Percentiles rank a stretch among this genome's conserved stretches.
Evolutionary conservation across 1,140 invertebrate genomes (phyloP).

Genomic region (Neodiprion virginianus): DNA sequence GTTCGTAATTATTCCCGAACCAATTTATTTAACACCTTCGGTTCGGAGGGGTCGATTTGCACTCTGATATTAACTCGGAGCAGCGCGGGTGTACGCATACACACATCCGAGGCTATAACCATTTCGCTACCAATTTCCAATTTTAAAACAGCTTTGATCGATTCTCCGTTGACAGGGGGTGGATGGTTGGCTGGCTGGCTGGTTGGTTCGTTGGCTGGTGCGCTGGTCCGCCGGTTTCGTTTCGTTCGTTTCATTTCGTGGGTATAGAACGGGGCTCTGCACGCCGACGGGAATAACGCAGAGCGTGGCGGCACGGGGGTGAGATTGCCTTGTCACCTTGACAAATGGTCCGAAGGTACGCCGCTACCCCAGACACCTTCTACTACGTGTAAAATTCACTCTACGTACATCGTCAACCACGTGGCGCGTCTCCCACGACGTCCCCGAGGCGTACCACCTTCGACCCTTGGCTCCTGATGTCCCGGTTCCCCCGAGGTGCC

Average conservation of each 20-base stretch:
- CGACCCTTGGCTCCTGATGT: slow-evolving; percentile 9
- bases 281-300: neutral
- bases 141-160: slow-evolving; percentile 36
- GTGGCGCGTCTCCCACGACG: slow-evolving; percentile 50
- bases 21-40: neutral
- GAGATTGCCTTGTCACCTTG: slow-evolving; percentile 58
- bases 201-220: neutral
- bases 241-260: neutral
- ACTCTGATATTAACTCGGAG: slow-evolving; percentile 17
- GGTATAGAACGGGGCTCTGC: neutral
- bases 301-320: slow-evolving; percentile 28
- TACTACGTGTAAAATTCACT: neutral
- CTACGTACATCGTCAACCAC: slow-evolving; percentile 31
- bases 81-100: neutral
- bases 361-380: neutral
- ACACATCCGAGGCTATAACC: slow-evolving; percentile 28
- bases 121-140: slow-evolving; percentile 24
- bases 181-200: slow-evolving; percentile 33
- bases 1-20: slow-evolving; percentile 7
- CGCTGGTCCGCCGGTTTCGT: neutral
- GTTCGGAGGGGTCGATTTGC: slow-evolving; percentile 11
- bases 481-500: neutral
- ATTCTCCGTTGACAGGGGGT: slow-evolving; percentile 33
- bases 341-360: slow-evolving; percentile 53
- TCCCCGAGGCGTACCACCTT: slow-evolving; percentile 36